Base-by-base conservation (phyloP, 2,888 invertebrate genomes). In the Desoria tigrina region DNA sequence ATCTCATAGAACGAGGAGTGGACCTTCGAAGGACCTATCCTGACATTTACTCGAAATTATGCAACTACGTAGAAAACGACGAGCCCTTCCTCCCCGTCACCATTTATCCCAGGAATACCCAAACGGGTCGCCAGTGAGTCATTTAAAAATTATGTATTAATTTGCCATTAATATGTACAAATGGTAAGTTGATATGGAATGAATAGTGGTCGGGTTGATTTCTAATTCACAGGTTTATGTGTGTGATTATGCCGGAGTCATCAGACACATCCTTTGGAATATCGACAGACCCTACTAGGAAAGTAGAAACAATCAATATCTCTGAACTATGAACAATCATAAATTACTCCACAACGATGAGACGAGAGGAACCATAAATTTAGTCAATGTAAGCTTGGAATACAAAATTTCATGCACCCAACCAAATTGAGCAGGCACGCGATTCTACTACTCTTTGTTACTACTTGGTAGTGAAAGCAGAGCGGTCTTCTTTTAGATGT, bases 201-300 rank as follows among this genome's bases (percentile, higher is more conserved):
- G n/a, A n/a, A n/a, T n/a, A n/a, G n/a, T n/a, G n/a, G n/a, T n/a
- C n/a, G n/a, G n/a, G n/a, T n/a, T n/a, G n/a, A n/a, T n/a, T n/a
- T n/a, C n/a, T n/a, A n/a, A n/a, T n/a, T n/a, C n/a, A n/a, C n/a
- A n/a, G n/a, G n/a, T 69, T 69, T 53, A 90, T 92, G 86, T 94
- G 93, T 81, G 89, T 94, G 73, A 92, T 94, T 69, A 92, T 93
- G 89, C 89, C 93, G 23, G 92, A 92, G 77, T 86, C 87, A 61
- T 66, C 71, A 1, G 73, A 74, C 27, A 57, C 58, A n/a, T 26
- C 54, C 2, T 66, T 37, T 49, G 58, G 45, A 23, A 23, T 58
- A 16, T 55, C 63, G 24, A 54, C 61, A n/a, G 59, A 59, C 23
- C 55, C 64, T 27, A 27, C 55, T 24, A 62, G 58, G 42, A 39